Evolutionary conservation across 1,140 invertebrate genomes (phyloP), one percentile per base, ranked within the genome.

Genomic region (Drosophila sproati): DNA sequence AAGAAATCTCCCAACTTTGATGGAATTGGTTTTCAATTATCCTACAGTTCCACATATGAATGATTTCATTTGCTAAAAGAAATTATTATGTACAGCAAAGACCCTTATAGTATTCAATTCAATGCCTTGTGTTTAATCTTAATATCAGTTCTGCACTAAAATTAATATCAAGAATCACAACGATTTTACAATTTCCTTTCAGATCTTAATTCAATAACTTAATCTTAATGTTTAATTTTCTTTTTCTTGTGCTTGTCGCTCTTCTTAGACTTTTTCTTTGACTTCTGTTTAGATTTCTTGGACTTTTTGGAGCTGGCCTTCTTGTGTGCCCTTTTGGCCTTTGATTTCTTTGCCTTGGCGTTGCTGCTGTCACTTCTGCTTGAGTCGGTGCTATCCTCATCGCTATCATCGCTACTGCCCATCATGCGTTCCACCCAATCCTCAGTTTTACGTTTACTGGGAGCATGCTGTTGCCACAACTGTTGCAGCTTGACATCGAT

Each of bases 1-100:
- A 93, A 93, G 31, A 95, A 95, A 0, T 95, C 94, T 12, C 85
- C 93, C 4, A 95, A 95, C 78, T 96, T 96, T 66, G 94, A 94
- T 66, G 96, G 95, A 2, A 94, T 93, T 3, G 96, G 96, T 43
- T 96, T 95, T 94, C 55, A 45, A 8, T 7, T 75, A 31, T 37
- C 35, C 3, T 59, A 60, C 32, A 34, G 12, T 10, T 32, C 29
- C 5, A 43, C n/a, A n/a, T 32, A 52, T 20, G 29, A 59, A 7
- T 57, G 3, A 45, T 7, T 31, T 3, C 48, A 5, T 4, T 34
- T 34, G 31, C 4, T 12, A 32, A n/a, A 29, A 12, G 2, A 4
- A 10, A 28, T 2, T 28, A 35, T 39, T 7, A 35, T 39, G 5
- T 34, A 28, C 28, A 28, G 28, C 10, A 7, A 20, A 20, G 20